Evolutionary conservation across 2,113 vertebrate species (phyloP).

Genomic region (Tragelaphus buxtoni): DNA sequence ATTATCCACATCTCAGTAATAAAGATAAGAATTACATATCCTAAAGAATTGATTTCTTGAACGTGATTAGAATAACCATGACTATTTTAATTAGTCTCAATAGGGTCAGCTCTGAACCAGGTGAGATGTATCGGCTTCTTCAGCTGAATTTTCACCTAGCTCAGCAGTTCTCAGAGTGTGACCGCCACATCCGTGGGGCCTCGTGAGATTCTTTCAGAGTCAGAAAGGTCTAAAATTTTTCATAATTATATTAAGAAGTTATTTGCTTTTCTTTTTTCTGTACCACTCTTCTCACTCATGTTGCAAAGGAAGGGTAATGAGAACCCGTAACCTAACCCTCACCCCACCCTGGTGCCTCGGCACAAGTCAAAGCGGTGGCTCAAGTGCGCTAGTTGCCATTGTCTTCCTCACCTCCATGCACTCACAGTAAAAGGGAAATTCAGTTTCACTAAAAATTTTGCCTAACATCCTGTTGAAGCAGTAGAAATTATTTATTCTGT

Average conservation of each 20-base stretch:
- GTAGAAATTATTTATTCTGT: background rate
- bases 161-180: background rate
- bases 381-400: fast-evolving
- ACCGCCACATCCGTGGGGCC: background rate
- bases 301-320: background rate
- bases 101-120: background rate
- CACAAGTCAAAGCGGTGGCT: background rate
- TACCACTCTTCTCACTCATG: background rate
- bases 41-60: background rate
- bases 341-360: background rate
- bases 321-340: background rate
- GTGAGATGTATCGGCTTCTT: background rate
- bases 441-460: background rate
- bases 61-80: background rate
- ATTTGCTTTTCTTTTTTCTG: background rate
- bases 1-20: background rate
- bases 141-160: background rate
- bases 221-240: background rate
- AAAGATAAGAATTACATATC: background rate
- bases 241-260: background rate
- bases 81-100: background rate
- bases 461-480: background rate
- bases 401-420: background rate
- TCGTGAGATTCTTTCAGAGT: background rate
- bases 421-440: background rate